These are phyloP conservation scores for Dermatemys mawii DNA, from an alignment of 2,113 vertebrate genomes.

Conservation along the genomic window DNA sequence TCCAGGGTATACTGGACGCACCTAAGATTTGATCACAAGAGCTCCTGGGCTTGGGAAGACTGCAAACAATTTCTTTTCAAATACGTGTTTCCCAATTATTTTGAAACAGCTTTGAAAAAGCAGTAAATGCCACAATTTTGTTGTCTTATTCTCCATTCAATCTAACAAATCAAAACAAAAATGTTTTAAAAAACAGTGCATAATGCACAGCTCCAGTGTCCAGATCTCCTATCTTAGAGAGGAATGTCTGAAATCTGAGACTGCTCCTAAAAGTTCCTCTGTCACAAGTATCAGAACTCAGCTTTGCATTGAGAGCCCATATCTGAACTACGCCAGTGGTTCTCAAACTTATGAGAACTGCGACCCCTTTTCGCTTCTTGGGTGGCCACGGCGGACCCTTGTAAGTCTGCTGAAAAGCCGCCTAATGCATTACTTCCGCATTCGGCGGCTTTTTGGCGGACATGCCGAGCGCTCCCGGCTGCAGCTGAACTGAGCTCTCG, in stretches of 20 bases:
- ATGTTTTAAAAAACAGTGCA: neutral
- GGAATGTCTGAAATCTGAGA: neutral
- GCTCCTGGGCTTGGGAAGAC: neutral
- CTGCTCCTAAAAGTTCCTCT: neutral
- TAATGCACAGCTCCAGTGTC: neutral
- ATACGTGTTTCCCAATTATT: neutral
- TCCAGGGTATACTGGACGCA: neutral
- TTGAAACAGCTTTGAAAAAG: neutral
- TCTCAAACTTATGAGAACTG: too few species aligned
- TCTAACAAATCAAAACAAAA: neutral
- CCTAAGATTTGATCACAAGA: neutral
- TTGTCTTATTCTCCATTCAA: neutral
- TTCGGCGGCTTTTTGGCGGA: too few species aligned
- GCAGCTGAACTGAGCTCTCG: too few species aligned
- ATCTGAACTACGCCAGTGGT: neutral
- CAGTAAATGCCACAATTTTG: neutral
- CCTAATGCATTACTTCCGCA: too few species aligned
- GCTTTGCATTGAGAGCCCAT: neutral
- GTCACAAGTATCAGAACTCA: neutral
- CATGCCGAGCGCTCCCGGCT: too few species aligned
- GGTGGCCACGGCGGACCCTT: too few species aligned
- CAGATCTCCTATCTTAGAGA: neutral
- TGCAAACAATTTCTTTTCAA: neutral
- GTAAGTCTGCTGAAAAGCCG: too few species aligned
- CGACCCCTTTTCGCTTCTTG: too few species aligned